Evolutionary conservation across 2,113 vertebrate genomes (phyloP).

Genomic region (Ranitomeya variabilis): DNA sequence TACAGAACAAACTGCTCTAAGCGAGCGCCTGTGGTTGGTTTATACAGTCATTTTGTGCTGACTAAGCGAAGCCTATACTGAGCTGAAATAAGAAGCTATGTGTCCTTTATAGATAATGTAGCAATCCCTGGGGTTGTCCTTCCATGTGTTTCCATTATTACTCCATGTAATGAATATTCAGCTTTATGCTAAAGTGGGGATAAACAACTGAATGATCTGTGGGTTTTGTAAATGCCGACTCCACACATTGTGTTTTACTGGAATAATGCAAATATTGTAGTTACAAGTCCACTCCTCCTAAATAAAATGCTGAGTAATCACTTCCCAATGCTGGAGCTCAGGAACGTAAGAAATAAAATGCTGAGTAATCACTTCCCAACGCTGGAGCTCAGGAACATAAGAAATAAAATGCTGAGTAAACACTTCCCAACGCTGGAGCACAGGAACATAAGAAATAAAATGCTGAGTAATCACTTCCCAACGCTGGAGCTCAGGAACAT

Average conservation of each 20-base stretch:
- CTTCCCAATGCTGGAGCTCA: not conserved
- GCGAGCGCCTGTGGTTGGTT: too few relatives aligned
- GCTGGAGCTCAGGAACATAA: not conserved
- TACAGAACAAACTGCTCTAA: too few relatives aligned
- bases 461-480: not conserved
- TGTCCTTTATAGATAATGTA: not conserved
- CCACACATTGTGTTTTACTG: not conserved
- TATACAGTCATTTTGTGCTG: too few relatives aligned
- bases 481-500: not conserved
- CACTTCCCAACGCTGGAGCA: not conserved
- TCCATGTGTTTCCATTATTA: not conserved
- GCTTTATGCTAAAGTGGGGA: not conserved
- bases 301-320: conserved; percentile 17
- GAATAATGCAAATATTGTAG: not conserved
- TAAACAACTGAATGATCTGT: not conserved
- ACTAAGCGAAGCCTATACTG: not conserved
- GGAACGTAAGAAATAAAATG: conserved; percentile 6
- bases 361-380: not conserved
- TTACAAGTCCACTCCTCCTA: not conserved
- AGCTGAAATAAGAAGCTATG: not conserved
- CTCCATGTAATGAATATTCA: not conserved
- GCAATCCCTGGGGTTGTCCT: not conserved
- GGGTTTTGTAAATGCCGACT: not conserved
- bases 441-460: conserved; percentile 15
- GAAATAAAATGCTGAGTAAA: conserved; percentile 20